Base-by-base conservation (phyloP, 2,113 vertebrate genomes). In the Tenebrosternarchus preto region DNA sequence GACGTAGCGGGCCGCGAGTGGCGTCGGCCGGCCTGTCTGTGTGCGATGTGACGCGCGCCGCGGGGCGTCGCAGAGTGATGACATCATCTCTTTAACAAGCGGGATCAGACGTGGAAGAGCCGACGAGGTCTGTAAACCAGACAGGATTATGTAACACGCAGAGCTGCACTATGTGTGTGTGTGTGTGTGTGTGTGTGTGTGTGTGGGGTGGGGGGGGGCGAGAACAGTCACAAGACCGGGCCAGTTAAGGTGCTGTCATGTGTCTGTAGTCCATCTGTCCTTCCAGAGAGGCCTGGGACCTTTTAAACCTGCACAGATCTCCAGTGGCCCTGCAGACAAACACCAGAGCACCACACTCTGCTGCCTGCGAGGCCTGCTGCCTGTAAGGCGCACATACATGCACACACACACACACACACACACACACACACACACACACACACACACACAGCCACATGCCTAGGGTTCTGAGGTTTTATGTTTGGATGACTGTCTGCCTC, bases 11-110 rank as follows among this genome's bases (percentile, higher is more conserved):
- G 95, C 89, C 91, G 92, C 92, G 94, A 93, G 91, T 95, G 95
- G 96, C 96, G 95, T 94, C 93, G 93, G 93, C 93, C 90, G 93
- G 91, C 88, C 89, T 33, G 94, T 92, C 93, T 95, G 92, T 89
- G 90, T 93, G 94, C 91, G 94, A 95, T 95, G 94, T 92, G 92
- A 92, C 92, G 89, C 86, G 88, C 87, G 94, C 90, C 93, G 92
- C 93, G 88, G 43, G 88, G 95, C 93, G 94, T 93, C 93, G 91
- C 87, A 86, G 95, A 97, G 95, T 94, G 96, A 96, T 96, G 96
- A 98, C 95, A 97, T 97, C 94, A 93, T 95, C 92, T 88, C 89
- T 95, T 95, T 96, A 95, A 95, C 95, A 95, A 96, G 92, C 93
- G 90, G 93, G 91, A 89, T 92, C 93, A 93, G 87, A 88, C 87